Evolutionary conservation across 2,797 vertebrate genomes (phyloP).

Genomic region (Paguma larvata): DNA sequence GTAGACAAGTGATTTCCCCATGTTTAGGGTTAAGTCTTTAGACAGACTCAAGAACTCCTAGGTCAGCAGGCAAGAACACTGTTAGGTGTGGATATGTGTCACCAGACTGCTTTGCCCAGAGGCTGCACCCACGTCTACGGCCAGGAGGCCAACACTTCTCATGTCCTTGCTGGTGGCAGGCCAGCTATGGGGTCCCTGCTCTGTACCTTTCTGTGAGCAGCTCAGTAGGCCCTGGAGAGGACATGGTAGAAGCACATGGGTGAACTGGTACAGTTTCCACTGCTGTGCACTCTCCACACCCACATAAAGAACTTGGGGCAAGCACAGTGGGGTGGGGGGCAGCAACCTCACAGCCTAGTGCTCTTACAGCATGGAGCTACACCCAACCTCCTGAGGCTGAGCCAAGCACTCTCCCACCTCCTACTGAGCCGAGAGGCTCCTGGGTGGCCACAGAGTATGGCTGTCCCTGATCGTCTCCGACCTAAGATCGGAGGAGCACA

Average conservation of each 20-base stretch:
- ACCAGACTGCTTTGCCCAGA: background rate
- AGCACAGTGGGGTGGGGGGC: rapidly evolving
- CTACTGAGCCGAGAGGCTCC: too few relatives aligned
- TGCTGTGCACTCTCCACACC: background rate
- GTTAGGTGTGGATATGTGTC: background rate
- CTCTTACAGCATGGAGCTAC: background rate
- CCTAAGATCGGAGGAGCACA: background rate
- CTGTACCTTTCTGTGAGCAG: background rate
- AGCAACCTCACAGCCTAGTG: background rate
- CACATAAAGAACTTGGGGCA: too few relatives aligned
- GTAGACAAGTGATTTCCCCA: background rate
- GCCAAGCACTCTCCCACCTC: background rate
- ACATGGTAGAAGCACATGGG: rapidly evolving
- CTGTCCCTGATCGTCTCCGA: background rate
- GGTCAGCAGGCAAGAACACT: background rate
- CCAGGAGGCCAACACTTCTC: background rate
- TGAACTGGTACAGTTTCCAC: background rate
- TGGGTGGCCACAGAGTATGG: background rate
- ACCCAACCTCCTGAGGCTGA: background rate
- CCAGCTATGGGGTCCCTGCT: background rate
- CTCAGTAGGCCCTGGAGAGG: background rate
- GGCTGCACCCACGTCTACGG: rapidly evolving
- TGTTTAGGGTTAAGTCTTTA: background rate
- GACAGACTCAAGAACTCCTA: background rate
- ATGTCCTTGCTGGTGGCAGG: background rate